Percentiles rank a stretch among this genome's conserved stretches.
phyloP scores from a whole-genome alignment of 1,140 invertebrate species.

The Halictus rubicundus region DNA sequence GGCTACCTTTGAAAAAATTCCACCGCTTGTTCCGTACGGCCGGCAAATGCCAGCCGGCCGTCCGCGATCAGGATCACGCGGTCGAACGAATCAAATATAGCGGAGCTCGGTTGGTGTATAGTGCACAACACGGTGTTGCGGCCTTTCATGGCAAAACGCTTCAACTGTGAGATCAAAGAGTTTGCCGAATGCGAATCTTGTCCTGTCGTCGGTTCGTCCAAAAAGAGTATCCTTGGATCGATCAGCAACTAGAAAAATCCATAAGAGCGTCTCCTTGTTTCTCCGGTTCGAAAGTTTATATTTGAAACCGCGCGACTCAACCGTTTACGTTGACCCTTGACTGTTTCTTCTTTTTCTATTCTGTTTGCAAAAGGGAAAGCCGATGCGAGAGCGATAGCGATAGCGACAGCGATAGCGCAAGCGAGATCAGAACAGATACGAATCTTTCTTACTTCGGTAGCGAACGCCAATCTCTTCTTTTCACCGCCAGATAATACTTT shows the following conservation, averaged over 20 bases:
- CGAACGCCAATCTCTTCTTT: conserved; percentile 95
- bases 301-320: too few relatives aligned
- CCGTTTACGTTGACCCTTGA: too few relatives aligned
- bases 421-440: too few relatives aligned
- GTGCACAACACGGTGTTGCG: conserved; percentile 94
- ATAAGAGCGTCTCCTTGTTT: background rate
- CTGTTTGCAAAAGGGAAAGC: too few relatives aligned
- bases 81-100: conserved; percentile 94
- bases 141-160: conserved; percentile 84
- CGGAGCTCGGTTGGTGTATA: conserved; percentile 98
- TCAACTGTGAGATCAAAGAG: conserved; percentile 90
- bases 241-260: conserved; percentile 87
- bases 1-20: conserved; percentile 88
- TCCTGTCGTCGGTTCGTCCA: conserved; percentile 97
- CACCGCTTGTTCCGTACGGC: conserved; percentile 86
- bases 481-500: conserved; percentile 97
- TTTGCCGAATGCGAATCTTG: conserved; percentile 96
- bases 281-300: too few relatives aligned
- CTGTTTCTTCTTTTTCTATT: too few relatives aligned
- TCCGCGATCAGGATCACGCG: conserved; percentile 93
- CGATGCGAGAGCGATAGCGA: too few relatives aligned
- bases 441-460: conserved; percentile 87
- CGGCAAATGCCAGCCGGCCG: conserved; percentile 93
- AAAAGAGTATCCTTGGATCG: conserved; percentile 95
- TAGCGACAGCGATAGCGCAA: too few relatives aligned